Evolutionary conservation across 2,797 vertebrate species (phyloP).

Genomic region (Clarias fuscus): DNA sequence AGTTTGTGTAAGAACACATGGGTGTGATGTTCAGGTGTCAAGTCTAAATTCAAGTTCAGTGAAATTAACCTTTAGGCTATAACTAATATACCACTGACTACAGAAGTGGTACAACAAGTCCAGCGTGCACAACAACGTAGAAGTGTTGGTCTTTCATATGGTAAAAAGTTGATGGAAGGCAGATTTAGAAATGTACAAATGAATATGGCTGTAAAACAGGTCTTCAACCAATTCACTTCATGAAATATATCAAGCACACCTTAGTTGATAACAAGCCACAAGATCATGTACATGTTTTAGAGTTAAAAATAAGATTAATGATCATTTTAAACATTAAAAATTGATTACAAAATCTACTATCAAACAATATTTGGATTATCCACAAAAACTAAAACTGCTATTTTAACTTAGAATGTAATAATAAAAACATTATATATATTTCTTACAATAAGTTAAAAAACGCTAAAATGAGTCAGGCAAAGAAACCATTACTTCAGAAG

Average conservation of each 20-base stretch:
- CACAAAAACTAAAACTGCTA: too few relatives aligned
- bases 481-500: too few relatives aligned
- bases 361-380: too few relatives aligned
- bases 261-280: not conserved
- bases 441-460: too few relatives aligned
- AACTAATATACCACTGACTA: not conserved
- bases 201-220: not conserved
- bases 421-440: too few relatives aligned
- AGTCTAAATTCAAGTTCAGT: not conserved
- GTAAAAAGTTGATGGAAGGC: not conserved
- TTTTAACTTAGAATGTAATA: too few relatives aligned
- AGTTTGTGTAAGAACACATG: not conserved
- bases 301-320: not conserved
- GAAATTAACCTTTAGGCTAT: not conserved
- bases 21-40: not conserved
- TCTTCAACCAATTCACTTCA: not conserved
- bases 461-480: too few relatives aligned
- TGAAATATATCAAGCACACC: not conserved
- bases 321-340: too few relatives aligned
- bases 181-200: not conserved
- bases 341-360: too few relatives aligned
- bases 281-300: not conserved
- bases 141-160: not conserved
- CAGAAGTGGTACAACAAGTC: not conserved
- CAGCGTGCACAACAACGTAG: not conserved